A percentile compares a stretch with the other conserved stretches of the same genome.
Conservation (phyloP, 1,140 invertebrate species). For the Battus philenor region DNA sequence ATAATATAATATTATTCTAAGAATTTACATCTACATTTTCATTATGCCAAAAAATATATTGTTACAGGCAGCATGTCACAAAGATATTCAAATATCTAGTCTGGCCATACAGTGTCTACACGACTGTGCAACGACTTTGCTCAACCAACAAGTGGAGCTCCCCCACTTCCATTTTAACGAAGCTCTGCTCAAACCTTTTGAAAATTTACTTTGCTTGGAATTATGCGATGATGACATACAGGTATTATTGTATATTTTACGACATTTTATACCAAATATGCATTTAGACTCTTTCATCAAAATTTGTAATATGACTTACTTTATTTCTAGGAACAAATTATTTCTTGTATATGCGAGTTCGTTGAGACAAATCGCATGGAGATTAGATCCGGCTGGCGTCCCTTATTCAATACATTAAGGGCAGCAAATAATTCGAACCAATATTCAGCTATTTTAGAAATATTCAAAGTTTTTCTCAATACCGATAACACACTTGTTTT, state of each 20-base stretch:
- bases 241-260: no score
- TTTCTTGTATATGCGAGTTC: conserved; percentile 95
- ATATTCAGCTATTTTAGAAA: conserved; percentile 89
- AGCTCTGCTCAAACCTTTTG: conserved; percentile 95
- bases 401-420: conserved; percentile 91
- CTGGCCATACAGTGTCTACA: conserved; percentile 95
- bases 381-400: conserved; percentile 95
- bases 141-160: conserved; percentile 92
- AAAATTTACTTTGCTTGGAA: conserved; percentile 94
- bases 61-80: conserved; percentile 90
- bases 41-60: no score
- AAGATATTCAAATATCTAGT: conserved; percentile 91
- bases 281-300: no score
- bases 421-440: conserved; percentile 85
- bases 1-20: not conserved
- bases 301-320: no score
- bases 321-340: conserved; percentile 86
- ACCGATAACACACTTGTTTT: conserved; percentile 95
- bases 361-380: conserved; percentile 95
- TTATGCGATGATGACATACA: conserved; percentile 94
- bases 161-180: conserved; percentile 97
- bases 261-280: no score
- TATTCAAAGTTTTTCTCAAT: conserved; percentile 93
- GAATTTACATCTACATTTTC: not conserved
- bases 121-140: conserved; percentile 90